Conservation (phyloP, 2,888 invertebrate genomes). For the Dynastes tityus region DNA sequence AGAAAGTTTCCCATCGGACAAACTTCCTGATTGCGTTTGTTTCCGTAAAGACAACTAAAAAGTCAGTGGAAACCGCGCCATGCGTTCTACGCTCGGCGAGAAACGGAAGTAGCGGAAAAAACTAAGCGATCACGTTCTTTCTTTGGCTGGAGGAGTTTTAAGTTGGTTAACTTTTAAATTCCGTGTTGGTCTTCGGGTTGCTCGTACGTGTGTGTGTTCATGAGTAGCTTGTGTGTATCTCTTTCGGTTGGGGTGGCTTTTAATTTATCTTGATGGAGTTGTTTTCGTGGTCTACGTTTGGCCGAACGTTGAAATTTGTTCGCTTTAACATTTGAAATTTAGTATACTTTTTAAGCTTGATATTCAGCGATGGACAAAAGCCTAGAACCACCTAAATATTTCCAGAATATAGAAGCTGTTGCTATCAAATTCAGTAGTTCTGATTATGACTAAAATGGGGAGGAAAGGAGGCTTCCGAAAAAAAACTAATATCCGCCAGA, state of each 20-base stretch:
- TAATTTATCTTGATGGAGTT: conserved; percentile 19
- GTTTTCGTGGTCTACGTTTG: background rate
- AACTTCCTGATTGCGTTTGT: conserved; percentile 56
- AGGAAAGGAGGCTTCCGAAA: too few relatives aligned
- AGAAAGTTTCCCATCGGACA: conserved; percentile 48
- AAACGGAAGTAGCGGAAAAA: conserved; percentile 26
- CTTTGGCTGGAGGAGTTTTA: conserved; percentile 6
- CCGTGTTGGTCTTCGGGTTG: background rate
- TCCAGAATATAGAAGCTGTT: too few relatives aligned
- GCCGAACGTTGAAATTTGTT: too few relatives aligned
- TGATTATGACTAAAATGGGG: too few relatives aligned
- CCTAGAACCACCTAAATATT: too few relatives aligned
- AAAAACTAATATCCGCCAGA: too few relatives aligned
- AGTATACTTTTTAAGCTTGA: background rate
- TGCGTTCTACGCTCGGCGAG: background rate
- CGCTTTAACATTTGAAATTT: too few relatives aligned
- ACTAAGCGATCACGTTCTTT: conserved; percentile 27
- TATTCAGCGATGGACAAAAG: background rate
- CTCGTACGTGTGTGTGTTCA: background rate
- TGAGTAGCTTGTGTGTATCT: background rate
- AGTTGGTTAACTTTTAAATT: conserved; percentile 19
- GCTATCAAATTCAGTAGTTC: too few relatives aligned
- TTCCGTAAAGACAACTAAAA: conserved; percentile 55
- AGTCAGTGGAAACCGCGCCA: background rate
- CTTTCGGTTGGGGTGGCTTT: background rate